phyloP scores from a whole-genome alignment of 2,888 invertebrate species.

The Yponomeuta cagnagella region DNA sequence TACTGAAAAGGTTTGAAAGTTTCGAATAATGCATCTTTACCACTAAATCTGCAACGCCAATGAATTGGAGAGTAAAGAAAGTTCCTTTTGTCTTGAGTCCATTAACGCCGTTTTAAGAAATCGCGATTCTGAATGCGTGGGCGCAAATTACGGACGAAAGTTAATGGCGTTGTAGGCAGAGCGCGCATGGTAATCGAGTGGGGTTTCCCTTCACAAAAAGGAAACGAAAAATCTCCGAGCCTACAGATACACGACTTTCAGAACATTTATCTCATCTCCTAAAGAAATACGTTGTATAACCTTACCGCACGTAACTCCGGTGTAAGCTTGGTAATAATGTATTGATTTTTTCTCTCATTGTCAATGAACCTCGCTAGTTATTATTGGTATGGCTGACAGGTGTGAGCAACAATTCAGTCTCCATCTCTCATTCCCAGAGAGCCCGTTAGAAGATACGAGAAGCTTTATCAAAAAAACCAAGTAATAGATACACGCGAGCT shows the following conservation, averaged over 20 bases:
- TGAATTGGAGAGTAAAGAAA: slow-evolving; percentile 1
- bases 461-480: not conserved
- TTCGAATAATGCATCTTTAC: not conserved
- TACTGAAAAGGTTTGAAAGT: not conserved
- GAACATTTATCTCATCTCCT: not conserved
- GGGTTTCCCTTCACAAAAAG: not conserved
- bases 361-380: not conserved
- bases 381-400: slow-evolving; percentile 1
- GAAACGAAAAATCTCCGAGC: not conserved
- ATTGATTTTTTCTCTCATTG: not conserved
- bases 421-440: not conserved
- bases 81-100: not conserved
- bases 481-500: not conserved
- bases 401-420: slow-evolving; percentile 3
- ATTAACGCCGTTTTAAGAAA: not conserved
- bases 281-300: not conserved
- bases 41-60: not conserved
- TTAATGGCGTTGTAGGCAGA: not conserved
- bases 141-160: not conserved
- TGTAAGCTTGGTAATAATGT: not conserved
- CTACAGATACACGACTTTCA: not conserved
- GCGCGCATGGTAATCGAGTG: slow-evolving; percentile 1
- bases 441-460: not conserved
- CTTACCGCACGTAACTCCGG: not conserved
- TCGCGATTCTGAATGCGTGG: not conserved